phyloP scores from a whole-genome alignment of 1,140 invertebrate species.

The Meloidogyne hapla region DNA sequence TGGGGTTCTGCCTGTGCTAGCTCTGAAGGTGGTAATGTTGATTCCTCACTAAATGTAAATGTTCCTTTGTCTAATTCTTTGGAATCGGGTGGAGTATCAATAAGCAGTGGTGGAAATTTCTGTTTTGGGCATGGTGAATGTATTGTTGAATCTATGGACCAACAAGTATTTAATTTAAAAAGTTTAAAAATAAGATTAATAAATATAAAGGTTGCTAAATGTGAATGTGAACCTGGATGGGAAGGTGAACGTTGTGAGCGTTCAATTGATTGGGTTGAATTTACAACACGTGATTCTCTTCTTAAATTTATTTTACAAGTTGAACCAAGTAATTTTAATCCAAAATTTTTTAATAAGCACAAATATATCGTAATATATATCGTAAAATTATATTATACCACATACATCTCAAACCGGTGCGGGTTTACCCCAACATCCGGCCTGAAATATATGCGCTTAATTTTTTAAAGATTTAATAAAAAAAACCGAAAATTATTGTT shows the following conservation, averaged over 20 bases:
- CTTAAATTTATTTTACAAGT: constrained; percentile 41
- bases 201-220: constrained; percentile 43
- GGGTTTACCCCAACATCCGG: no score
- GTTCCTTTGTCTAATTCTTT: background rate
- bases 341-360: no score
- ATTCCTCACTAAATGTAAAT: background rate
- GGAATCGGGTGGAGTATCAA: background rate
- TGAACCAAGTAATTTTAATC: no score
- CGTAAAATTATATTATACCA: no score
- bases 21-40: background rate
- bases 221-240: constrained; percentile 58
- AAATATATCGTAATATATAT: no score
- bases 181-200: background rate
- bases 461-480: no score
- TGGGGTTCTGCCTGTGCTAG: constrained; percentile 53
- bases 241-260: constrained; percentile 53
- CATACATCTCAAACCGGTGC: no score
- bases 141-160: constrained; percentile 47
- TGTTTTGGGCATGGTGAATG: constrained; percentile 55
- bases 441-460: no score
- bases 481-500: no score
- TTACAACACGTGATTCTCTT: constrained; percentile 42
- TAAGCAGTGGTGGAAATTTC: background rate
- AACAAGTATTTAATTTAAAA: background rate
- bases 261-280: constrained; percentile 55